A percentile compares a stretch with the other conserved stretches of the same genome.
Conservation (phyloP, 2,797 vertebrate species). For the Fratercula arctica region DNA sequence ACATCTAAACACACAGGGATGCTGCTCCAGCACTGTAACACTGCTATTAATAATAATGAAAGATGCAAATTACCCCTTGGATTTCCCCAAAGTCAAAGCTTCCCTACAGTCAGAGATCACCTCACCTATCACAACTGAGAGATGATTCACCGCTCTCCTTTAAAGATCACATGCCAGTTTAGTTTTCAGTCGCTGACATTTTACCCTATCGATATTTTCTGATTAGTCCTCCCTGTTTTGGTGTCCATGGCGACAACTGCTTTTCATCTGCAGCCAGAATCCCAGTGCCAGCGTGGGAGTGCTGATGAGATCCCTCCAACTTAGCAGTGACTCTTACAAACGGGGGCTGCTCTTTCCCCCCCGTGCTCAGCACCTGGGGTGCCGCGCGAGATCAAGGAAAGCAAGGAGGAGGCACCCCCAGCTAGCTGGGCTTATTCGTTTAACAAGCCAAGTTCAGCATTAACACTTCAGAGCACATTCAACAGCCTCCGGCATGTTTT, state of each 20-base stretch:
- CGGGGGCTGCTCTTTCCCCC: not conserved
- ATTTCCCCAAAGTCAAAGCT: not conserved
- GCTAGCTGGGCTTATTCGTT: not conserved
- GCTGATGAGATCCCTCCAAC: not conserved
- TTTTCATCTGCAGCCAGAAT: not conserved
- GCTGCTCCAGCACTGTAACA: too few species aligned
- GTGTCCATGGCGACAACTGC: not conserved
- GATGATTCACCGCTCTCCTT: not conserved
- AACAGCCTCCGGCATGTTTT: not conserved
- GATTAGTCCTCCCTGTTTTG: not conserved
- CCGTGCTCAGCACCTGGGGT: not conserved
- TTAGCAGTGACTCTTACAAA: not conserved
- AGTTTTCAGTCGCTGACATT: not conserved
- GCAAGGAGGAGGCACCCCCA: not conserved
- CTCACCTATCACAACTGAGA: not conserved
- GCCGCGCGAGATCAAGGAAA: rapidly evolving
- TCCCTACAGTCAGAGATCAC: not conserved
- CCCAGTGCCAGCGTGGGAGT: not conserved
- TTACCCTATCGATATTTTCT: not conserved
- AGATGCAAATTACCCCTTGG: not conserved
- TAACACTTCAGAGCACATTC: not conserved
- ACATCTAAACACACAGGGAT: not conserved
- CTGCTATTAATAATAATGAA: not conserved
- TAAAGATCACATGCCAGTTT: not conserved
- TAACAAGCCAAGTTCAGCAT: not conserved